Conservation (phyloP, 2,113 vertebrate species). For the Pteruthius melanotis region DNA sequence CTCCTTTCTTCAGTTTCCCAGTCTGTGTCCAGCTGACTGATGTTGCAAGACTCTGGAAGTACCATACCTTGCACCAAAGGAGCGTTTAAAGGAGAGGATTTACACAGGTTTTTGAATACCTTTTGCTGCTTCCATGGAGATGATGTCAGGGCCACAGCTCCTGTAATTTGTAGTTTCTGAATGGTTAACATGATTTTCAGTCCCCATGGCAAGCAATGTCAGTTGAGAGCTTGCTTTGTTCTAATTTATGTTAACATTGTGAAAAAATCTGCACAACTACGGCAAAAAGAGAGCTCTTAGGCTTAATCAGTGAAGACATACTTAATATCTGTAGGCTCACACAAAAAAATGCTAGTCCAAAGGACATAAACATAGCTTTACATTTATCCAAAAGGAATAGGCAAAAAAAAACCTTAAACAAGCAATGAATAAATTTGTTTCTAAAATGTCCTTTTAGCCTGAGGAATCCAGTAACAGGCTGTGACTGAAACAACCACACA, state of each 20-base stretch:
- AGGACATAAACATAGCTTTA: not conserved
- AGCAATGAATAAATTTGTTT: constrained; percentile 17
- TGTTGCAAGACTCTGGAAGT: not conserved
- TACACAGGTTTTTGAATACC: not conserved
- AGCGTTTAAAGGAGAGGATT: not conserved
- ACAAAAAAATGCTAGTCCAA: not conserved
- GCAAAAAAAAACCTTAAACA: not conserved
- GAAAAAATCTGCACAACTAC: constrained; percentile 3
- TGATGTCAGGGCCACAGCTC: not conserved
- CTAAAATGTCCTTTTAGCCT: not conserved
- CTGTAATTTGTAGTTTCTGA: not conserved
- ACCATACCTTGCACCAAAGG: not conserved
- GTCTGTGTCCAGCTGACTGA: not conserved
- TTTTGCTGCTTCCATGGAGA: not conserved
- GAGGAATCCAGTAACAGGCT: not conserved
- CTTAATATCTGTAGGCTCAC: not conserved
- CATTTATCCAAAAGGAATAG: not conserved
- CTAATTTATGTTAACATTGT: not conserved
- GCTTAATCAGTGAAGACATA: not conserved
- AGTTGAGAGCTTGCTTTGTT: not conserved
- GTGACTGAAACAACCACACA: not conserved
- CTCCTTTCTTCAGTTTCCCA: not conserved
- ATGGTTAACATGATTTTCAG: not conserved
- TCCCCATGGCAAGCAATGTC: not conserved
- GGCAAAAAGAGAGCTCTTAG: not conserved